Conservation (phyloP, 2,113 vertebrate genomes). For the Chlamydotis undulata region DNA sequence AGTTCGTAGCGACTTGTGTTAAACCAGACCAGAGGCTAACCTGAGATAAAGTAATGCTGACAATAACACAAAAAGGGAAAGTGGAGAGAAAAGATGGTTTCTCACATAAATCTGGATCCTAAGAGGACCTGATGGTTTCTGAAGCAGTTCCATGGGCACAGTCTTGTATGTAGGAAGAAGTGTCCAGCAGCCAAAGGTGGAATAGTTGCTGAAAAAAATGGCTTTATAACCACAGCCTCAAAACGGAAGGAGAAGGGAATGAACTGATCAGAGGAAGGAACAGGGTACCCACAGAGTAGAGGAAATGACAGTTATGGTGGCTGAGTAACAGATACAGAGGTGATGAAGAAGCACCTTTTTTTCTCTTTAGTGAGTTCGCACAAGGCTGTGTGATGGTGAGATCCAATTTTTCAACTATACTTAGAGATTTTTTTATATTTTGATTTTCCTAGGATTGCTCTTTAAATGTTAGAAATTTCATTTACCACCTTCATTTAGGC, state of each 20-base stretch:
- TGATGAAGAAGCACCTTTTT: not conserved
- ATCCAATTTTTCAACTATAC: not conserved
- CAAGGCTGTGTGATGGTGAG: not conserved
- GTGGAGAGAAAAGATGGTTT: not conserved
- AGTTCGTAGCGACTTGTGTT: not conserved
- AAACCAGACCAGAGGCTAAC: not conserved
- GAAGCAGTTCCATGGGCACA: not conserved
- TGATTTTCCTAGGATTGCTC: not conserved
- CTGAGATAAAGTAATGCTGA: not conserved
- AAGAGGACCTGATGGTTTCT: not conserved
- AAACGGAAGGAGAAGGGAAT: not conserved
- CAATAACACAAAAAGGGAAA: not conserved
- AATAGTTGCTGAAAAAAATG: not conserved
- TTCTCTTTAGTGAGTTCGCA: not conserved
- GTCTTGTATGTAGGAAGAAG: not conserved
- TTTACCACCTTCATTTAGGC: not conserved
- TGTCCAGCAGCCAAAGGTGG: not conserved
- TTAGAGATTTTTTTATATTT: not conserved
- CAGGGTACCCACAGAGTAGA: not conserved
- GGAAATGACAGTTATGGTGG: not conserved
- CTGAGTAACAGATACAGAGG: not conserved
- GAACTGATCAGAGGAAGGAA: not conserved
- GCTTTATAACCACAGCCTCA: not conserved
- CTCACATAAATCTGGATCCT: not conserved
- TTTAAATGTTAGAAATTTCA: not conserved